Base-by-base conservation (phyloP, 2,888 invertebrate species). In the Quadroppia sp. region DNA sequence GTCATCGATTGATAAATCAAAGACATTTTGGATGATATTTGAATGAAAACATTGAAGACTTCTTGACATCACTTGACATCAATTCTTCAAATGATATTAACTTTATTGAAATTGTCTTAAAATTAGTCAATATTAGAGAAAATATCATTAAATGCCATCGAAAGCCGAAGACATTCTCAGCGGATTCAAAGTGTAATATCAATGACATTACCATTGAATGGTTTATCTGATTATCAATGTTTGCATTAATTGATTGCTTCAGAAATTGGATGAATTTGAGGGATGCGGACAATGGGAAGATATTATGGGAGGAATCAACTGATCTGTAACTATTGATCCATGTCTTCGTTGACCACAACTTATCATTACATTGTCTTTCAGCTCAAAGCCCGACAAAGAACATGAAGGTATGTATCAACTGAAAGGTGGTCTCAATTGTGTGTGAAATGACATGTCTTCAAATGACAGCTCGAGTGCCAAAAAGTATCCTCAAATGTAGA, bases 191-290 rank as follows among this genome's bases (percentile, higher is more conserved):
- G 42, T 78, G 78, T 78, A 76, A 75, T 70, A 76, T 71, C 15
- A 32, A 23, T 7, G 7, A 25, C 25, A 1, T 28, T 28, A 9
- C 30, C 20, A 23, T 28, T 30, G 7, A 59, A 17, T 32, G 13
- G 17, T 59, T 59, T 7, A 23, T 4, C 6, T 7, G 20, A 2
- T 56, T 1, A 56, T 28, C 71, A 40, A 20, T 61, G 25, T 15
- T 17, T n/a, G n/a, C n/a, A n/a, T n/a, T n/a, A n/a, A 13, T 59
- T 23, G 28, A 59, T 32, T 48, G 36, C 75, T 77, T 17, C 75
- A 87, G 86, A 76, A 98, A 99, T 84, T 98, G 96, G 92, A 97
- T 98, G 91, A 97, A 94, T 82, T 84, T 99, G 59, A 87, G 96
- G 73, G 97, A 99, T 87, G 94, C 92, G 17, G 97, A 97, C 81